These are phyloP conservation scores for Sepioteuthis lessoniana DNA, from an alignment of 2,888 invertebrate genomes.

Conservation along the genomic window DNA sequence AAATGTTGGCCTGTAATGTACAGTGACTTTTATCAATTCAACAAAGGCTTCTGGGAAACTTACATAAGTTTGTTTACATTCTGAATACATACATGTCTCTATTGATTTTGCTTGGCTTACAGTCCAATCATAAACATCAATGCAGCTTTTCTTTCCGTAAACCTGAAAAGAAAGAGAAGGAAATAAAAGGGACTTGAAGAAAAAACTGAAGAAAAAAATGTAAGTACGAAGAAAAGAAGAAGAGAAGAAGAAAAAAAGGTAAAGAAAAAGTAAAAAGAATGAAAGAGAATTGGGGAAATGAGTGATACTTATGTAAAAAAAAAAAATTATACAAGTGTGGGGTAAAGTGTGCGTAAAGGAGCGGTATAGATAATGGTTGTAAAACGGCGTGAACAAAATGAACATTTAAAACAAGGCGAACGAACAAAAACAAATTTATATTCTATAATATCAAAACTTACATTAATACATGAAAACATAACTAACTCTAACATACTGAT, in stretches of 20 bases:
- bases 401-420: too few relatives aligned
- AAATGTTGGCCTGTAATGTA: too few relatives aligned
- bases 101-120: neutral
- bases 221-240: neutral
- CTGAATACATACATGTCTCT: neutral
- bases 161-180: neutral
- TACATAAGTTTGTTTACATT: neutral
- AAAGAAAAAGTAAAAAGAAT: neutral
- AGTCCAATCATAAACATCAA: neutral
- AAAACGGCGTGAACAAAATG: too few relatives aligned
- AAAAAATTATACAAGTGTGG: too few relatives aligned
- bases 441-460: too few relatives aligned
- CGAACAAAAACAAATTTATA: too few relatives aligned
- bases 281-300: too few relatives aligned
- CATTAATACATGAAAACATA: too few relatives aligned
- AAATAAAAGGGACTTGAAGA: neutral
- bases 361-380: too few relatives aligned
- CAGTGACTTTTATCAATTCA: neutral
- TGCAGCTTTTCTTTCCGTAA: neutral
- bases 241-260: neutral
- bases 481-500: too few relatives aligned
- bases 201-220: neutral
- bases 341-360: too few relatives aligned
- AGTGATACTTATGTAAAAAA: too few relatives aligned
- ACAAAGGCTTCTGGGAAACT: slow-evolving; percentile 11